Evolutionary conservation across 2,797 vertebrate genomes (phyloP).

Genomic region (Sorex maritimensis): DNA sequence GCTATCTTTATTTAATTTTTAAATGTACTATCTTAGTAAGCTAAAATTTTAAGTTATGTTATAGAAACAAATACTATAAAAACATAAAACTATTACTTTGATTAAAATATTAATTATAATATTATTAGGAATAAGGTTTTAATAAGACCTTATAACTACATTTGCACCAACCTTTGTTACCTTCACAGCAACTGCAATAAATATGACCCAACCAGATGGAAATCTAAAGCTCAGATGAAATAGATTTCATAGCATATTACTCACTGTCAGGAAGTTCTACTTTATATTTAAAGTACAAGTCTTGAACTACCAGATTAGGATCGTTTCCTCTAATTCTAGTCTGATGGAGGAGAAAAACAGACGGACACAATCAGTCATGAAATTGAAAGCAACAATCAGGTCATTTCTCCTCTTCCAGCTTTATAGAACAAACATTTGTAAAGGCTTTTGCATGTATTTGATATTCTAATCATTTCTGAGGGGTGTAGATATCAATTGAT

Average conservation of each 20-base stretch:
- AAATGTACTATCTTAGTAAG: conserved; percentile 52
- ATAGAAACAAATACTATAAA: conserved; percentile 63
- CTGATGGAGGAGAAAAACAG: conserved; percentile 75
- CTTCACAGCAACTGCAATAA: conserved; percentile 57
- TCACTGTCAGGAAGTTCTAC: conserved; percentile 74
- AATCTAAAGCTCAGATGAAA: conserved; percentile 71
- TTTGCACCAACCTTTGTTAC: not conserved
- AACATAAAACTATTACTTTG: not conserved
- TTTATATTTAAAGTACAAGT: conserved; percentile 69
- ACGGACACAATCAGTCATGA: conserved; percentile 68
- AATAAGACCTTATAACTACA: conserved; percentile 39
- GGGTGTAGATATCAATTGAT: not conserved
- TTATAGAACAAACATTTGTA: conserved; percentile 16
- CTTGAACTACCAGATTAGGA: conserved; percentile 64
- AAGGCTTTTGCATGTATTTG: conserved; percentile 38
- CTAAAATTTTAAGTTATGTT: conserved; percentile 56
- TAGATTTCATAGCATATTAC: conserved; percentile 59
- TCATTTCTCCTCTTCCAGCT: conserved; percentile 70
- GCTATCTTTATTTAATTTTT: conserved; percentile 72
- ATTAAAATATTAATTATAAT: not conserved
- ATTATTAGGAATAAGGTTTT: conserved; percentile 10
- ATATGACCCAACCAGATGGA: conserved; percentile 66
- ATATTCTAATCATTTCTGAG: not conserved
- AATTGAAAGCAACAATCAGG: conserved; percentile 76
- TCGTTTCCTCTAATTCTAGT: conserved; percentile 75